Evolutionary conservation across 2,113 vertebrate genomes (phyloP).

Genomic region (Antechinus stuartii): DNA sequence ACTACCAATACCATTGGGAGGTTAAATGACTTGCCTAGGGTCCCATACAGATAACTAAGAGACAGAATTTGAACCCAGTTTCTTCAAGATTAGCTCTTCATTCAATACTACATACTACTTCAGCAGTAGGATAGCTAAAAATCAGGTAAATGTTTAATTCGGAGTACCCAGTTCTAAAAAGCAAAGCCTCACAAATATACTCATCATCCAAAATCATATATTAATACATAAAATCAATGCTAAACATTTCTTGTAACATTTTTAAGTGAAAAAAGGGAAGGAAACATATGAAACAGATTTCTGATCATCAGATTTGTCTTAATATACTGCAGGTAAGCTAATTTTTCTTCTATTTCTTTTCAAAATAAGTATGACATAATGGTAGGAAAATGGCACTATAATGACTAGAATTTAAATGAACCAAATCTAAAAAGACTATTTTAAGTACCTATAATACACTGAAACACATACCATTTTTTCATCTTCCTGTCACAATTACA

Average conservation of each 20-base stretch:
- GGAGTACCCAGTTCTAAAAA: not conserved
- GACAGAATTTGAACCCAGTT: not conserved
- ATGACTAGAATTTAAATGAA: slow-evolving; percentile 46
- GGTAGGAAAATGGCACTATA: slow-evolving; percentile 42
- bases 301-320: slow-evolving; percentile 14
- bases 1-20: not conserved
- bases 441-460: slow-evolving; percentile 2
- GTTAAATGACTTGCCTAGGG: not conserved
- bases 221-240: not conserved
- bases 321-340: slow-evolving; percentile 21
- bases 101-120: not conserved
- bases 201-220: not conserved
- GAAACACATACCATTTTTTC: slow-evolving; percentile 27
- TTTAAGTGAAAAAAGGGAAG: not conserved
- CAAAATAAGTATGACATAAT: slow-evolving; percentile 43
- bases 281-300: not conserved
- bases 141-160: not conserved
- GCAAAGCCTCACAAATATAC: not conserved
- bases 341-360: slow-evolving; percentile 53
- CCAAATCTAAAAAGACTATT: slow-evolving; percentile 25
- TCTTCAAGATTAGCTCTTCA: not conserved
- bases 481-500: slow-evolving; percentile 44
- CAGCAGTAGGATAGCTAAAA: not conserved
- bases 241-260: not conserved
- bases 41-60: not conserved